Base-by-base conservation (phyloP, 2,113 vertebrate genomes). In the Nothoprocta pentlandii region DNA sequence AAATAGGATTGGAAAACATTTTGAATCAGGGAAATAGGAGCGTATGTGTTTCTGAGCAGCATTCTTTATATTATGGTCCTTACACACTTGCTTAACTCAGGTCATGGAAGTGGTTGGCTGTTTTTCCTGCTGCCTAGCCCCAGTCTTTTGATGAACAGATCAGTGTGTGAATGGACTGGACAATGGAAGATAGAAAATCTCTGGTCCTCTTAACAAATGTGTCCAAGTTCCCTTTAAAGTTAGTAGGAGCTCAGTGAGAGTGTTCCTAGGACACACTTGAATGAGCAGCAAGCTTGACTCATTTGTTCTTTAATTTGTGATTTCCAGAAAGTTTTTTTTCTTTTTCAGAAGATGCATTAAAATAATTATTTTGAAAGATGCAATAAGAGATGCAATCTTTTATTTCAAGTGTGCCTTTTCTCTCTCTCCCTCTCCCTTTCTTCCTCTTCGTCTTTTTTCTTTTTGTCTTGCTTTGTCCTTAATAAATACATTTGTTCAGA, bases 401-500 rank as follows among this genome's bases (percentile, higher is more conserved):
- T 91, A 12, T 71, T 76, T 76, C 15, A 16, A 9, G 54, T 3
- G 26, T 26, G 53, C 26, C 26, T 12, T 56, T 28, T 56, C 28
- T 56, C 54, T 56, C 34, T 53, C 16, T 66, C 12, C 84, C 10
- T 76, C 51, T 59, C 8, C 53, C 8, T 76, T 44, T 64, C 16
- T 80, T 5, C 58, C 14, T 14, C 22, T 32, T 17, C 28, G 3
- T 4, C 5, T 30, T 9, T 26, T 11, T 58, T 32, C 30, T 16
- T 5, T 74, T 82, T 82, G 56, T 9, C 19, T 12, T 2, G 4
- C 61, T 64, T 90, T 92, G 81, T 63, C 80, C 93, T 92, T 96
- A 97, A 94, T 96, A 95, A 95, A 93, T 93, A 94, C 6, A 2
- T 96, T 96, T 89, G 78, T 92, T 92, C 84, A 82, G 63, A 94